Evolutionary conservation across 2,113 vertebrate species (phyloP), one percentile per base, ranked within the genome.

Genomic region (Saguinus midas): DNA sequence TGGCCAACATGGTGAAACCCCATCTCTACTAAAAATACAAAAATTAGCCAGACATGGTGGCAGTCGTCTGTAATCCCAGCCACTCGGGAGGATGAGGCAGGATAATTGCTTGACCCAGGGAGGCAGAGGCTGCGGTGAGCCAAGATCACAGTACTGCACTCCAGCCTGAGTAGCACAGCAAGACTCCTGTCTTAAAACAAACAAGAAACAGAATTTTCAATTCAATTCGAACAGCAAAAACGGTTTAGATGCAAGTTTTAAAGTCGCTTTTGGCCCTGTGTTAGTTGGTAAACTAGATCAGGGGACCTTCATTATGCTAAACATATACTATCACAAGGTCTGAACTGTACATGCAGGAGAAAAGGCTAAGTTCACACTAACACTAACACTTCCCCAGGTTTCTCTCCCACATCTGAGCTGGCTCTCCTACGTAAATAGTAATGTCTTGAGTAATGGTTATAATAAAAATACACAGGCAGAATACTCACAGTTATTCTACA

Each of bases 201-300:
- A 27, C 10, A 58, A 61, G 11, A 61, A 64, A 64, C 27, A 64
- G 5, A 92, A 85, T 85, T 86, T 73, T 43, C 95, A 91, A 93
- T 82, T 43, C 91, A 96, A 79, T 84, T 64, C 81, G 55, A 95
- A 89, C 8, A 80, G 72, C 0, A 0, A 80, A 48, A 91, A 3
- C 58, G 20, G 50, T 79, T 79, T 86, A 83, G 32, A 85, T 40
- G 35, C 40, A 61, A 93, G 78, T 35, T 82, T 73, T 78, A 57
- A 92, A 88, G 79, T 23, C 68, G 32, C 87, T 90, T 79, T 78
- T 75, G 55, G 73, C n/a, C 66, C 93, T 32, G 21, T 4, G 79
- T 94, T 29, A 82, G 85, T 21, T 76, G 83, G 85, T 70, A 73
- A 89, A 97, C n/a, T 73, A 37, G 86, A 78, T 89, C 55, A 87